These are phyloP conservation scores for Popillia japonica DNA, from an alignment of 1,140 invertebrate species.

Conservation along the genomic window DNA sequence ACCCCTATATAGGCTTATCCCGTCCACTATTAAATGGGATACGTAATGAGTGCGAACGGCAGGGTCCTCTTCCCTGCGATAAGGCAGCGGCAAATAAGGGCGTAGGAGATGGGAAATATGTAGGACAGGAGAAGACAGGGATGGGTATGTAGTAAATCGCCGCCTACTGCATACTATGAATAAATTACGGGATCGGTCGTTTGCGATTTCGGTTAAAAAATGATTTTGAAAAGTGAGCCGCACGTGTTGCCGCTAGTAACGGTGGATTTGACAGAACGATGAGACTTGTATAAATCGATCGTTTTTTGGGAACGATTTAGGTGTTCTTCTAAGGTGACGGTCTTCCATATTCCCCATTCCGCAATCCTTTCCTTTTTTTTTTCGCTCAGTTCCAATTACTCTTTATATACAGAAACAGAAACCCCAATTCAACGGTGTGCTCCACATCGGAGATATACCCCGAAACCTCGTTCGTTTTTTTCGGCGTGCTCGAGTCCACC, in stretches of 20 bases:
- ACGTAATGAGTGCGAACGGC: background rate
- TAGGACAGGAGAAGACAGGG: background rate
- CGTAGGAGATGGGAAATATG: no score
- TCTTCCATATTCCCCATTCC: background rate
- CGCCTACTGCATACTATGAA: background rate
- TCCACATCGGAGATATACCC: background rate
- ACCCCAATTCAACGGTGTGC: background rate
- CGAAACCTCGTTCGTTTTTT: background rate
- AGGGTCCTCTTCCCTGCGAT: background rate
- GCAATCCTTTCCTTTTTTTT: background rate
- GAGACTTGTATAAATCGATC: no score
- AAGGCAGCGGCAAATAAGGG: background rate
- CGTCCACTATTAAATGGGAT: background rate
- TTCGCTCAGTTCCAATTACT: background rate
- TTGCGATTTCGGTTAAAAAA: slow-evolving; percentile 6
- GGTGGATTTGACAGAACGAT: no score
- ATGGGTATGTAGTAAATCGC: background rate
- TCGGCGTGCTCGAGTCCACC: background rate
- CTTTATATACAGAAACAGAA: background rate
- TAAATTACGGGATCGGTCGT: background rate
- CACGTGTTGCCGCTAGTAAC: background rate
- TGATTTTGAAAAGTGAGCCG: background rate
- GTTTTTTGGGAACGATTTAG: background rate
- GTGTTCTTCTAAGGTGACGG: background rate
- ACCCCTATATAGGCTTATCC: background rate